phyloP scores from a whole-genome alignment of 2,797 vertebrate genomes.

The Limosa lapponica region DNA sequence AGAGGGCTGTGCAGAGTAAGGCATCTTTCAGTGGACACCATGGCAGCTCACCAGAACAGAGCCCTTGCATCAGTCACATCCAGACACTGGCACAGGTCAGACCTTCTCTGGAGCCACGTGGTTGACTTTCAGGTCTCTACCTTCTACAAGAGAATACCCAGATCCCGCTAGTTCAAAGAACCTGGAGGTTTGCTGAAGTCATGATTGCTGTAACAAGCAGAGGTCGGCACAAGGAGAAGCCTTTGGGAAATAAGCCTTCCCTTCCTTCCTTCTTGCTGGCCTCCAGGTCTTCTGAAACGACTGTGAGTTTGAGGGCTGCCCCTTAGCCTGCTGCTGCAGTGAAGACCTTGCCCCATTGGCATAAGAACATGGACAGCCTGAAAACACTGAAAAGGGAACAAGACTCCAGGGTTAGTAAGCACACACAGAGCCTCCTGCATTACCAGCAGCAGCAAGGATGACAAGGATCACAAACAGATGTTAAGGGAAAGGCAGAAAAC shows the following conservation, averaged over 20 bases:
- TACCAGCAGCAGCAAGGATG: background rate
- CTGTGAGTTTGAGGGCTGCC: background rate
- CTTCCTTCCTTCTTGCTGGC: background rate
- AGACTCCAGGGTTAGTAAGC: background rate
- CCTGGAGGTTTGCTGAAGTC: background rate
- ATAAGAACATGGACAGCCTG: background rate
- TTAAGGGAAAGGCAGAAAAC: background rate
- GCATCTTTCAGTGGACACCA: background rate
- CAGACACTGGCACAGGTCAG: background rate
- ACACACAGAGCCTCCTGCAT: background rate
- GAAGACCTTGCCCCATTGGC: background rate
- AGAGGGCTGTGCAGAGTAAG: background rate
- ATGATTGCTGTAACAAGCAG: fast-evolving
- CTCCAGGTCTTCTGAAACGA: background rate
- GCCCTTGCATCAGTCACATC: fast-evolving
- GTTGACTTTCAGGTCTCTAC: background rate
- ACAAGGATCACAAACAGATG: background rate
- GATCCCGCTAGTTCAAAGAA: background rate
- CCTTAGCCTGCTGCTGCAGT: background rate
- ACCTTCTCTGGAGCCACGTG: background rate
- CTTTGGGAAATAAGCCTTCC: background rate
- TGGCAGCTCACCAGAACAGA: background rate
- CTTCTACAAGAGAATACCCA: background rate
- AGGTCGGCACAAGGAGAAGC: background rate
- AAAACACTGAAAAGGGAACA: background rate